These are phyloP conservation scores for Pollimyrus isidori DNA, from an alignment of 2,113 vertebrate species.

Conservation along the genomic window DNA sequence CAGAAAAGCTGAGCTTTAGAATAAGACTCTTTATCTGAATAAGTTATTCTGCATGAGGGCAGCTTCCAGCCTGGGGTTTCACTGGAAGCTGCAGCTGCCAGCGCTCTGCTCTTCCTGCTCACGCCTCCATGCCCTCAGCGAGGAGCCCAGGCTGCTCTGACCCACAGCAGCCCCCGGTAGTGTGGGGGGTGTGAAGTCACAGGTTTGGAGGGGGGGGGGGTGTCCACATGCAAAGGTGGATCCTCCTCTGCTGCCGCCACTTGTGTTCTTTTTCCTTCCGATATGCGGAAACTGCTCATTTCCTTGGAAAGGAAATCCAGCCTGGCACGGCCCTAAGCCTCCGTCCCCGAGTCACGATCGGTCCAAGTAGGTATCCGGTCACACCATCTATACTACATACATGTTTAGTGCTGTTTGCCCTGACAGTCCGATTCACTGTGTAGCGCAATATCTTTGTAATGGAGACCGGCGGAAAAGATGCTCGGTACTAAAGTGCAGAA, in stretches of 20 bases:
- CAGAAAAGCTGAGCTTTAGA: not conserved
- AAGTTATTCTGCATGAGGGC: not conserved
- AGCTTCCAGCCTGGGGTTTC: not conserved
- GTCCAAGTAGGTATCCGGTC: not conserved
- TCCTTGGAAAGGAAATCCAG: conserved; percentile 22
- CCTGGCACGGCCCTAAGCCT: not conserved
- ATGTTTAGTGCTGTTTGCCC: not conserved
- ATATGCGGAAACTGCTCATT: conserved; percentile 30
- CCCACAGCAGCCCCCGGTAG: not conserved
- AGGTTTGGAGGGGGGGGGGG: not conserved
- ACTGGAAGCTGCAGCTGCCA: not conserved
- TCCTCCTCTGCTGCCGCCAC: conserved; percentile 16
- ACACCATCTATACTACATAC: not conserved
- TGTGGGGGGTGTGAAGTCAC: not conserved
- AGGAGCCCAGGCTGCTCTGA: not conserved
- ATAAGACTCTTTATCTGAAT: not conserved
- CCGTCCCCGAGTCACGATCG: not conserved
- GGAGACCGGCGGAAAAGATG: not conserved
- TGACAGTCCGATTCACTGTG: not conserved
- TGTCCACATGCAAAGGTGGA: conserved; percentile 26
- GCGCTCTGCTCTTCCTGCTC: not conserved
- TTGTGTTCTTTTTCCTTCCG: conserved; percentile 34
- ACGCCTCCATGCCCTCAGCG: not conserved
- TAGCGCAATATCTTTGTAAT: not conserved
- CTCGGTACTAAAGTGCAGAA: not conserved